A percentile compares a stretch with the other conserved stretches of the same genome.
Evolutionary conservation across 2,797 vertebrate species (phyloP).

Genomic region (Meda fulgida): DNA sequence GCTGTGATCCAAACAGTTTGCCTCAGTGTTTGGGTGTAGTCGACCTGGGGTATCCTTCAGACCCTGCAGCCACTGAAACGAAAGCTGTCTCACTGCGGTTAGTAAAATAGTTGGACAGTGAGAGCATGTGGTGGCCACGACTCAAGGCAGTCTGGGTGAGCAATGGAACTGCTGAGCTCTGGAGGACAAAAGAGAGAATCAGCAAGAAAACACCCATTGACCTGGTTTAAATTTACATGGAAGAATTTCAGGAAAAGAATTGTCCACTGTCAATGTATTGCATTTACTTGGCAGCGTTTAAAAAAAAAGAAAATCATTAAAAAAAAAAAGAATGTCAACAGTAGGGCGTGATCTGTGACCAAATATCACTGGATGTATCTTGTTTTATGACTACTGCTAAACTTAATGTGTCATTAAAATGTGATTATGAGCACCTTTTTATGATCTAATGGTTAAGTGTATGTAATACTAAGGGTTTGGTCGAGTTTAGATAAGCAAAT

Average conservation of each 20-base stretch:
- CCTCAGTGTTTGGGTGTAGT: conserved; percentile 59
- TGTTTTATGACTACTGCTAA: conserved; percentile 16
- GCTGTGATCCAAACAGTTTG: conserved; percentile 72
- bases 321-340: conserved; percentile 5
- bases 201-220: conserved; percentile 61
- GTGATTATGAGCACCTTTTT: not conserved
- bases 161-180: conserved; percentile 72
- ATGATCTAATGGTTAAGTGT: not conserved
- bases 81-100: conserved; percentile 78
- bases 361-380: not conserved
- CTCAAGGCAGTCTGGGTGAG: conserved; percentile 76
- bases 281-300: conserved; percentile 26
- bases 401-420: conserved; percentile 19
- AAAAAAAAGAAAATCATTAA: not conserved
- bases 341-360: not conserved
- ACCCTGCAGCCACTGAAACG: conserved; percentile 78
- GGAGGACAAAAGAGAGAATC: conserved; percentile 57
- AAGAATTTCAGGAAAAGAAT: conserved; percentile 46
- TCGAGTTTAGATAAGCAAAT: not conserved
- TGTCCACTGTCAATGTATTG: conserved; percentile 44
- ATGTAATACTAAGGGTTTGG: not conserved
- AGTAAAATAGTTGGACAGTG: conserved; percentile 80
- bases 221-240: conserved; percentile 65
- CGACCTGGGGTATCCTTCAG: conserved; percentile 73
- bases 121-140: conserved; percentile 75